A percentile compares a stretch with the other conserved stretches of the same genome.
These are phyloP conservation scores for Sardina pilchardus DNA, from an alignment of 2,113 vertebrate species.

Conservation along the genomic window DNA sequence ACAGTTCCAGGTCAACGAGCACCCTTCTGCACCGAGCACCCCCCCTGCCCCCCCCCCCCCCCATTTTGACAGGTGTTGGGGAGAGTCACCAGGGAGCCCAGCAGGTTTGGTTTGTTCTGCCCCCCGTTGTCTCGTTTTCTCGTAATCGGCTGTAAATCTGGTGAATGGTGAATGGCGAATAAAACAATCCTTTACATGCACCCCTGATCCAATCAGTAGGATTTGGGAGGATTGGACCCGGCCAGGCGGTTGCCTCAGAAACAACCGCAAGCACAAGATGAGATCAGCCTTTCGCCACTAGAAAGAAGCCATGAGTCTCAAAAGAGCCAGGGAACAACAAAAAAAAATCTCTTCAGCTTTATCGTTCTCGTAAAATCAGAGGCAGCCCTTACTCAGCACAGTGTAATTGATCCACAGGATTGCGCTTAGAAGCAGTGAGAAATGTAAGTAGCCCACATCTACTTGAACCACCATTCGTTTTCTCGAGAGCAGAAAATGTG, in stretches of 20 bases:
- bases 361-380: neutral
- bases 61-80: neutral
- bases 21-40: neutral
- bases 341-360: neutral
- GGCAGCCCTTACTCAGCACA: neutral
- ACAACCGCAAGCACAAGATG: neutral
- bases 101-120: neutral
- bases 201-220: neutral
- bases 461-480: constrained; percentile 56
- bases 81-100: neutral
- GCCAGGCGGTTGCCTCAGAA: neutral
- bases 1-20: neutral
- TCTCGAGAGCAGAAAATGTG: constrained; percentile 67
- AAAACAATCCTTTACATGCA: neutral
- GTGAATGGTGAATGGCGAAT: neutral
- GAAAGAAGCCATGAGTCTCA: neutral
- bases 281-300: constrained; percentile 36
- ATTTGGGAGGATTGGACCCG: constrained; percentile 8
- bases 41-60: neutral
- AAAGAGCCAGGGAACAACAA: neutral
- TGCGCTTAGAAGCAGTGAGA: constrained; percentile 8
- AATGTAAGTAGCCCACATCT: constrained; percentile 34
- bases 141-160: constrained; percentile 5
- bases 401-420: neutral
- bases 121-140: constrained; percentile 5